Base-by-base conservation (phyloP, 2,113 vertebrate species). In the Syrrhaptes paradoxus region DNA sequence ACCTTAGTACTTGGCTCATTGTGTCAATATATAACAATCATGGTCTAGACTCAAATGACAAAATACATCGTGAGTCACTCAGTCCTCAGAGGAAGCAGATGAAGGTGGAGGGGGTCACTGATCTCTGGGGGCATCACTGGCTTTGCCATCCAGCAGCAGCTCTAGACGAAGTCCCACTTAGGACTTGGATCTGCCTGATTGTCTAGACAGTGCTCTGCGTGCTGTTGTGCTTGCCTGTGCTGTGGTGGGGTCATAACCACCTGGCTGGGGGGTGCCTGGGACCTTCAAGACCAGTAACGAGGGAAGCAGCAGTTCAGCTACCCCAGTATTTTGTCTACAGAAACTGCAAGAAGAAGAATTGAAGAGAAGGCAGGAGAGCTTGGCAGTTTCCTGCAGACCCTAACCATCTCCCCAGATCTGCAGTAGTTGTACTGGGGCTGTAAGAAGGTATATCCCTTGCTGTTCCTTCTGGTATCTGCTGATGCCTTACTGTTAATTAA, bases 51-150 rank as follows among this genome's bases (percentile, higher is more conserved):
- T 61, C 7, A 49, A 55, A 28, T 3, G 6, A 24, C 1, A 12
- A 51, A 74, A 66, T 3, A 75, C 51, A 51, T 10, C 2, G 22
- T 19, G 16, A 41, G 10, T 20, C 19, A n/a, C 3, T 32, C 38
- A 20, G 0, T 58, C 7, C 16, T 63, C 21, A 20, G 28, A 74
- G 41, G 51, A 74, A 52, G 6, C 3, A 61, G 25, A 46, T 0
- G 0, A 7, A 32, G 6, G 14, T 19, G 55, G 7, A 65, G 16
- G 24, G 7, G 7, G 2, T 65, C 25, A 43, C 51, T 57, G 29
- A 36, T 13, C 14, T 13, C 3, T 1, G 2, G 1, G 6, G 6
- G 4, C 51, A 75, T 41, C 10, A 12, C 2, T 13, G 11, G 3
- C 8, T 78, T 85, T 78, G 18, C 17, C 29, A 48, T 38, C 11